Evolutionary conservation across 2,888 invertebrate species (phyloP), one percentile per base, ranked within the genome.

Genomic region (Mamestra brassicae): DNA sequence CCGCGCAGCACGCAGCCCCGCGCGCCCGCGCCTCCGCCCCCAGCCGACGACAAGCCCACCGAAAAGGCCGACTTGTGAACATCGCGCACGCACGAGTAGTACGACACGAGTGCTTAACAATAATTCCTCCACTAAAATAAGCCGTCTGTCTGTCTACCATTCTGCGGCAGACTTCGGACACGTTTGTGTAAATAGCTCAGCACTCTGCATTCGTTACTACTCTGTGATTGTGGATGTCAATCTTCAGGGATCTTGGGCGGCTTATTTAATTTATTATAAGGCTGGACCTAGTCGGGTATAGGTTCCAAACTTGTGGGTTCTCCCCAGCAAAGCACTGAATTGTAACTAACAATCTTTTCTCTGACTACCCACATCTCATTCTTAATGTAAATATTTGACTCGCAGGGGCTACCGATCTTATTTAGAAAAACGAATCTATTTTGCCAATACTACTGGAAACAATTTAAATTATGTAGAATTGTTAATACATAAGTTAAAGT

Each of bases 21-120:
- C 55, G 92, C 93, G 62, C 89, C 55, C 4, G 36, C 58, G 17
- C 13, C 77, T 2, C 26, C 66, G n/a, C 50, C 81, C 63, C 63
- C 97, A 90, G 0, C 4, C 10, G n/a, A 4, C n/a, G 60, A 80
- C 73, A 80, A 76, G 8, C 97, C 69, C 78, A 50, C 80, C 26
- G 81, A 83, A 68, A 92, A 91, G 77, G 61, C 88, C 2, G 89
- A 89, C 78, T 68, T 86, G 84, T 89, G 84, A 87, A 62, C 71
- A 55, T 42, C 17, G 7, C 13, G 26, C 26, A n/a, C 66, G 1
- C 26, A 26, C 26, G 45, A 60, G 52, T 17, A 76, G n/a, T 26
- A 36, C 42, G 45, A 63, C 10, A 58, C 0, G 58, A 75, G 55
- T 55, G 63, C 58, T 17, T 2, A 55, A 11, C 0, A 10, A 42